These are phyloP conservation scores for Poeciliopsis occidentalis DNA, from an alignment of 2,113 vertebrate species.

Conservation along the genomic window DNA sequence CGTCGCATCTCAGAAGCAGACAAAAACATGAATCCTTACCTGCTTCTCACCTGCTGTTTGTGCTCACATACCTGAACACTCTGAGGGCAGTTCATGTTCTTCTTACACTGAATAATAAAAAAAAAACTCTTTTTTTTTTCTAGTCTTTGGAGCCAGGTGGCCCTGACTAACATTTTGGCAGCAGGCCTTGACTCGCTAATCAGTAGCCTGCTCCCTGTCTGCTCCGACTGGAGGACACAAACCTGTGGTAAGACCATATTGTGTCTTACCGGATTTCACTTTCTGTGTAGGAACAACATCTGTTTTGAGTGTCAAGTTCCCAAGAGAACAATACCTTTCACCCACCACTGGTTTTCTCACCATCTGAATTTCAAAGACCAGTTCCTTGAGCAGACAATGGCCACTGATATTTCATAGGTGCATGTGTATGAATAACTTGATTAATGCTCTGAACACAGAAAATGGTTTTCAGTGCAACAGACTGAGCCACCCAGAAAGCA, in stretches of 20 bases:
- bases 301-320: constrained; percentile 61
- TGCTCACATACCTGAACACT: background rate
- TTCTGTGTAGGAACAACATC: constrained; percentile 55
- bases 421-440: constrained; percentile 67
- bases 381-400: constrained; percentile 60
- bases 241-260: constrained; percentile 68
- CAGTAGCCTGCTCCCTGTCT: constrained; percentile 56
- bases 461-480: background rate
- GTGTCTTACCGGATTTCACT: constrained; percentile 51
- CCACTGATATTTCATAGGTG: constrained; percentile 61
- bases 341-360: constrained; percentile 52
- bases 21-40: background rate
- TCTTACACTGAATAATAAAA: background rate
- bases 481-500: background rate
- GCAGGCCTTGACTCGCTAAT: constrained; percentile 41
- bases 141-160: constrained; percentile 53
- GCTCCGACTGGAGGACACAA: constrained; percentile 54
- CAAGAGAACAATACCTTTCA: constrained; percentile 62
- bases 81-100: background rate
- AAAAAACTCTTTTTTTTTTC: constrained; percentile 8
- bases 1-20: too few species aligned
- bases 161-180: constrained; percentile 37
- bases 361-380: constrained; percentile 51
- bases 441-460: constrained; percentile 18
- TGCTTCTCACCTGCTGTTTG: background rate